These are phyloP conservation scores for Penelope pileata DNA, from an alignment of 2,113 vertebrate species.

Conservation along the genomic window DNA sequence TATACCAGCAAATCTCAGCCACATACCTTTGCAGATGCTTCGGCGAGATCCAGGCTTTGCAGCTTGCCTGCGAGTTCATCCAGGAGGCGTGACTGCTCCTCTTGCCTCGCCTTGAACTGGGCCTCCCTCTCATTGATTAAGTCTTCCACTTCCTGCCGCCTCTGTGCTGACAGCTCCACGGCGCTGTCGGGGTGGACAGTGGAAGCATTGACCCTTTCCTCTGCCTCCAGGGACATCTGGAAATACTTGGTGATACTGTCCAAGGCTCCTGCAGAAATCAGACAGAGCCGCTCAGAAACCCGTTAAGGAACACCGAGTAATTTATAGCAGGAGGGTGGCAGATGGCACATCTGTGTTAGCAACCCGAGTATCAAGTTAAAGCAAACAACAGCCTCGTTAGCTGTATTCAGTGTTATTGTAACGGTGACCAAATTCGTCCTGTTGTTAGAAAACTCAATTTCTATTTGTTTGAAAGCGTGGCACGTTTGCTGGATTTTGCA, in stretches of 20 bases:
- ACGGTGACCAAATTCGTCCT: not conserved
- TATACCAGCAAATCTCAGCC: accelerated
- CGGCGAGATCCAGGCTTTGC: slow-evolving; percentile 89
- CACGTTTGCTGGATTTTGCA: not conserved
- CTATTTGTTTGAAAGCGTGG: not conserved
- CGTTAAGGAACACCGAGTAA: not conserved
- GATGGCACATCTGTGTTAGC: not conserved
- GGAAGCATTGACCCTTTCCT: slow-evolving; percentile 87
- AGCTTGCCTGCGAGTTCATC: slow-evolving; percentile 92
- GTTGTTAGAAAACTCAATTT: not conserved
- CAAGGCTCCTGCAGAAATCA: slow-evolving; percentile 84
- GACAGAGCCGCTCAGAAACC: not conserved
- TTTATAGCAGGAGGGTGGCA: not conserved
- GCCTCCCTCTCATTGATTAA: slow-evolving; percentile 81
- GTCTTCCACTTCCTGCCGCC: slow-evolving; percentile 82
- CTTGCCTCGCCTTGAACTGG: slow-evolving; percentile 82
- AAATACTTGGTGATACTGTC: slow-evolving; percentile 91
- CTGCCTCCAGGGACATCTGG: slow-evolving; percentile 88
- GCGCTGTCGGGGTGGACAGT: slow-evolving; percentile 74
- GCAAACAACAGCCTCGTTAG: not conserved
- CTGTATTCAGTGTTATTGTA: not conserved
- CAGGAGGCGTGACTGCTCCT: slow-evolving; percentile 85
- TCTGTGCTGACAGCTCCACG: slow-evolving; percentile 78
- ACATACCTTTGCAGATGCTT: slow-evolving; percentile 84
- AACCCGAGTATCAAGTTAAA: not conserved